Evolutionary conservation across 2,113 vertebrate species (phyloP).

Genomic region (Phrynosoma blainvillii): DNA sequence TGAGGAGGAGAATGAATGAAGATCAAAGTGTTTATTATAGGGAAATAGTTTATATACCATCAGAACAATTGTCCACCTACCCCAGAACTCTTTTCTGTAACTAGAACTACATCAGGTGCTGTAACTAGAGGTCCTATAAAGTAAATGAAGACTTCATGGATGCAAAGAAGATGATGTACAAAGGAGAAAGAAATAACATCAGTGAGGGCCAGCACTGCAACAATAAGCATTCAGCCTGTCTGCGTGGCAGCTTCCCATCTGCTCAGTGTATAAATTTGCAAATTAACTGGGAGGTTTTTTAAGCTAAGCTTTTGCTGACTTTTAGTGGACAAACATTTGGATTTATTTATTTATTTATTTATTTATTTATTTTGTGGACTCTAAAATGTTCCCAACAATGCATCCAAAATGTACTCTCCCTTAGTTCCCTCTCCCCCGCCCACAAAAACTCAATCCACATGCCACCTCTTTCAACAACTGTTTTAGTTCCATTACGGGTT

Average conservation of each 20-base stretch:
- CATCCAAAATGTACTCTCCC: background rate
- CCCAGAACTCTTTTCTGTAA: too few relatives aligned
- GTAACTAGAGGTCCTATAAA: background rate
- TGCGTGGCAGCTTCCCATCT: background rate
- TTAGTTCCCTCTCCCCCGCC: too few relatives aligned
- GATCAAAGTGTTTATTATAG: background rate
- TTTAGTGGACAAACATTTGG: background rate
- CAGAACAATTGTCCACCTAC: background rate
- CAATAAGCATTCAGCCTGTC: background rate
- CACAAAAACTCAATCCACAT: too few relatives aligned
- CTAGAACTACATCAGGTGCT: too few relatives aligned
- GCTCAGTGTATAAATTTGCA: background rate
- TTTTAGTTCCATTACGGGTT: background rate
- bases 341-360: too few relatives aligned
- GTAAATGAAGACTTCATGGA: background rate
- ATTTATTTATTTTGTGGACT: too few relatives aligned
- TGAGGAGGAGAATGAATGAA: background rate
- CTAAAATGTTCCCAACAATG: background rate
- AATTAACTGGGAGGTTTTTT: background rate
- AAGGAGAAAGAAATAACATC: background rate
- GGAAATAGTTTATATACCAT: too few relatives aligned
- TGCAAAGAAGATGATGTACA: background rate
- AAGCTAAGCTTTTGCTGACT: background rate
- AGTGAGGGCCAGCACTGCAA: background rate
- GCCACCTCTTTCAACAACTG: background rate